Evolutionary conservation across 2,888 invertebrate species (phyloP), one percentile per base, ranked within the genome.

Genomic region (Pimpla rufipes): DNA sequence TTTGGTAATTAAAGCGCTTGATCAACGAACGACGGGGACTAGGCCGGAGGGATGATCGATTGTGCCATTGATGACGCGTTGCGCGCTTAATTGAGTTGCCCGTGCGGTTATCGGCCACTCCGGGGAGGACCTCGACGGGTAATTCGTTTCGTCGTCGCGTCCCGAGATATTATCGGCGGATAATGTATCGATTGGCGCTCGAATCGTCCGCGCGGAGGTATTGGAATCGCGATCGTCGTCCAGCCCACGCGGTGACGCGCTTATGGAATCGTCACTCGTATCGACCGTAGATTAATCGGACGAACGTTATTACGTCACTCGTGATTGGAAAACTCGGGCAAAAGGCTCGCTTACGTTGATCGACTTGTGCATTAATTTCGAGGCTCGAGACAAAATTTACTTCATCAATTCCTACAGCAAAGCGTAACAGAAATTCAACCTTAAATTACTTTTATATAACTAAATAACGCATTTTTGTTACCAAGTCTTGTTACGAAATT

Each of bases 161-260:
- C 68, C 52, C 50, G 42, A 47, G 74, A 75, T 68, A 70, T 84
- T 84, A 84, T 45, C 83, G 29, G 55, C 71, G 73, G 62, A 80
- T 80, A 64, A 74, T 52, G 70, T 64, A 68, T 83, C 79, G 76
- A 79, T 83, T 52, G 68, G 50, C 47, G 18, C 45, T 64, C 29
- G 35, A 52, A 70, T 11, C 66, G 13, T 5, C 7, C 57, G 66
- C 6, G 35, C n/a, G n/a, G n/a, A n/a, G 35, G 55, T 47, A 52
- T 66, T 35, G 42, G 42, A 35, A 45, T 45, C 42, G 55, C 67
- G 67, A 67, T 67, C 29, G 29, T n/a, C 29, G 29, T 13, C 21
- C 37, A 4, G 2, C 42, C 11, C 5, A 40, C 18, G 76, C 40
- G 67, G 76, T 23, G 55, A 57, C 23, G 13, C 42, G 52, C n/a